These are phyloP conservation scores for Benitochromis conjunctus DNA, from an alignment of 2,113 vertebrate genomes.

Conservation along the genomic window DNA sequence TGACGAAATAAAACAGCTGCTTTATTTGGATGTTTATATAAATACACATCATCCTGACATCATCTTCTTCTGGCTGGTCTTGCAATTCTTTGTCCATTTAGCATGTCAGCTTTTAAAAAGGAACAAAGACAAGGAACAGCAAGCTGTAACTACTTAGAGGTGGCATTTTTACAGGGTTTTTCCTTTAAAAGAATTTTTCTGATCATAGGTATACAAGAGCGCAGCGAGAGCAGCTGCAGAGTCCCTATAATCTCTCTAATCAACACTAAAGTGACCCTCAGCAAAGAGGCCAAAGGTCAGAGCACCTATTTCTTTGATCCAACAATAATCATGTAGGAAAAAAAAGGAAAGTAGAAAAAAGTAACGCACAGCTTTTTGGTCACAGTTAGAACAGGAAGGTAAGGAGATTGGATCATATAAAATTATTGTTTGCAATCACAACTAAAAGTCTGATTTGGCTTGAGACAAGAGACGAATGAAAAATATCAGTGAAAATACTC, in stretches of 20 bases:
- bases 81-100: not conserved
- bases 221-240: not conserved
- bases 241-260: not conserved
- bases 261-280: not conserved
- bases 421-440: not conserved
- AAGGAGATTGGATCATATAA: not conserved
- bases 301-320: not conserved
- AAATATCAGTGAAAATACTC: not conserved
- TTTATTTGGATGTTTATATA: slow-evolving; percentile 8
- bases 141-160: not conserved
- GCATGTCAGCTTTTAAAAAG: not conserved
- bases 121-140: not conserved
- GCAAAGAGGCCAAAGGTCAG: slow-evolving; percentile 25
- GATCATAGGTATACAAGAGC: not conserved
- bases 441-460: not conserved
- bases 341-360: not conserved
- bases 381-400: not conserved
- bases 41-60: not conserved
- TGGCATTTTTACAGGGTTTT: not conserved
- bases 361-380: not conserved
- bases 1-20: not conserved
- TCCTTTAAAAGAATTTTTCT: not conserved
- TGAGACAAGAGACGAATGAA: not conserved
- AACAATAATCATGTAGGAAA: not conserved
- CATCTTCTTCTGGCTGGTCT: not conserved